phyloP scores from a whole-genome alignment of 1,140 invertebrate genomes.

The Papilio polyxenes region DNA sequence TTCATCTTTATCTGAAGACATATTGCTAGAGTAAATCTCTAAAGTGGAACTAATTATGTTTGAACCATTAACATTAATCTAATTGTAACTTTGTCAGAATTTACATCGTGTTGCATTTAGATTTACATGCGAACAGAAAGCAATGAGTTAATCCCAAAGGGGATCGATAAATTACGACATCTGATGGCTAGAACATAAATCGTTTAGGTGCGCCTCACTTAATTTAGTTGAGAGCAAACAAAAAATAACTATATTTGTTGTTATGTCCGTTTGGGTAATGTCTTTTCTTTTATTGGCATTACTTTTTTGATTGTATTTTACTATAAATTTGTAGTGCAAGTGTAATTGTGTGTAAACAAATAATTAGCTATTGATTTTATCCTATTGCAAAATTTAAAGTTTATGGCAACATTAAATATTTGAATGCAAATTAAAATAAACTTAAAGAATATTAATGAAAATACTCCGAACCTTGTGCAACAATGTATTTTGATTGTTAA shows the following conservation, averaged over 20 bases:
- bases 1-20: not conserved
- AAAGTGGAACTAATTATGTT: constrained; percentile 10
- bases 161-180: not conserved
- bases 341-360: not conserved
- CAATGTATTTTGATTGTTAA: not conserved
- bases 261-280: not conserved
- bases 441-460: too few species aligned
- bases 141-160: constrained; percentile 8
- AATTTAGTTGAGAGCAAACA: constrained; percentile 4
- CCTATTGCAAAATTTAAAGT: too few species aligned
- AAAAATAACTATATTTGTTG: not conserved
- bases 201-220: constrained; percentile 3
- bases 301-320: not conserved
- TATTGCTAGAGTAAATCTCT: constrained; percentile 4
- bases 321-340: too few species aligned
- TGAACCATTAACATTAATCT: not conserved
- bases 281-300: not conserved
- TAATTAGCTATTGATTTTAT: not conserved
- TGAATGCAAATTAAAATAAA: too few species aligned
- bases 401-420: too few species aligned
- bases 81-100: not conserved
- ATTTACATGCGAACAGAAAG: constrained; percentile 18
- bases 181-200: not conserved
- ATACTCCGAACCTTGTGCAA: not conserved
- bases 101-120: not conserved